A percentile compares a stretch with the other conserved stretches of the same genome.
Evolutionary conservation across 2,113 vertebrate species (phyloP).

Genomic region (Fulica atra): DNA sequence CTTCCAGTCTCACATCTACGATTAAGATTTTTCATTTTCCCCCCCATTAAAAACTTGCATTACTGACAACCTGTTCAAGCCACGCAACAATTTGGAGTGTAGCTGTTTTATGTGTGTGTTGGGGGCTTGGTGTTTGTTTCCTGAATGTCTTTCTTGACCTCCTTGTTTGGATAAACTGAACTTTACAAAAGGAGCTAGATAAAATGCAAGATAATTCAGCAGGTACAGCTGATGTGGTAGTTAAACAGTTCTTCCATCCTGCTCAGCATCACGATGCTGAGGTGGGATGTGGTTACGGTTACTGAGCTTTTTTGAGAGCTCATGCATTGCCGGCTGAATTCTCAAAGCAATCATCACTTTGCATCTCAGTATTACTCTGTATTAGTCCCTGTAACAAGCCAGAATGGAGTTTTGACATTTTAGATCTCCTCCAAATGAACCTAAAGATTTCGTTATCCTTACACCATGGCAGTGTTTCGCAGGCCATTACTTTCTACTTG

Average conservation of each 20-base stretch:
- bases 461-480: conserved; percentile 48
- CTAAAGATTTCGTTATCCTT: conserved; percentile 69
- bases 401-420: conserved; percentile 71
- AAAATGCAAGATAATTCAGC: background rate
- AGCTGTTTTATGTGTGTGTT: background rate
- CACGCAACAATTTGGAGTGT: background rate
- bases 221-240: background rate
- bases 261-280: background rate
- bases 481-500: conserved; percentile 72
- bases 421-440: conserved; percentile 72
- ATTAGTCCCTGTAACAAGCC: background rate
- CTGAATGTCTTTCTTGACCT: rapidly evolving
- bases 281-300: background rate
- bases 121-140: background rate
- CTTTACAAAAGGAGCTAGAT: background rate
- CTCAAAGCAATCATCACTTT: background rate
- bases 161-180: background rate
- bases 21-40: rapidly evolving
- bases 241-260: background rate
- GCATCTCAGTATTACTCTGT: background rate
- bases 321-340: background rate
- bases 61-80: background rate
- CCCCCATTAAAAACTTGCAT: background rate
- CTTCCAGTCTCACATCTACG: background rate
- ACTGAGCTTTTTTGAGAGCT: background rate